phyloP scores from a whole-genome alignment of 2,797 vertebrate species.

The Syngnathus acus region DNA sequence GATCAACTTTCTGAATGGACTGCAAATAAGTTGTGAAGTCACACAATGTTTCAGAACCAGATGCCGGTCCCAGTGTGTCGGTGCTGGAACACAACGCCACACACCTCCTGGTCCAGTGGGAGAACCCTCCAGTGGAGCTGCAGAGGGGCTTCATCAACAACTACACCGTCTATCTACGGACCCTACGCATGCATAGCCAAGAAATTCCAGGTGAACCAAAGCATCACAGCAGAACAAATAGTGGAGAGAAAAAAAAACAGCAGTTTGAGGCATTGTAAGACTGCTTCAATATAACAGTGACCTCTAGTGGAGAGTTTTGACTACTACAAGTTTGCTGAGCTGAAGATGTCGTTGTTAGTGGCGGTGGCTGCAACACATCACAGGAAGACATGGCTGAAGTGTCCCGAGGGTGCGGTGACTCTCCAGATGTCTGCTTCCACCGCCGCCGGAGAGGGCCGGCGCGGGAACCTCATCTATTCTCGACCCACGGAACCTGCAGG shows the following conservation, averaged over 20 bases:
- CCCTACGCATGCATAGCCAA: constrained; percentile 18
- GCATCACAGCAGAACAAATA: not conserved
- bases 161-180: constrained; percentile 61
- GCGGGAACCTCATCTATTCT: constrained; percentile 36
- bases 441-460: constrained; percentile 56
- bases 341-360: constrained; percentile 28
- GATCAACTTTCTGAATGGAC: not conserved
- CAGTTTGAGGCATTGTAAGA: not conserved
- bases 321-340: not conserved
- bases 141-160: constrained; percentile 65
- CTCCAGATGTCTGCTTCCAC: constrained; percentile 59
- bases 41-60: constrained; percentile 51
- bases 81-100: constrained; percentile 22
- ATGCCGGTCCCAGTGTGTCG: constrained; percentile 43
- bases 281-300: constrained; percentile 8
- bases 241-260: not conserved
- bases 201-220: constrained; percentile 15
- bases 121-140: constrained; percentile 48
- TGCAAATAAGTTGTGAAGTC: not conserved
- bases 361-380: constrained; percentile 17
- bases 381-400: constrained; percentile 42
- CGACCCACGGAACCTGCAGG: constrained; percentile 25
- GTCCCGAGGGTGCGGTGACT: constrained; percentile 35
- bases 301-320: constrained; percentile 35
- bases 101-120: constrained; percentile 53